phyloP scores from a whole-genome alignment of 2,113 vertebrate species.

The Podiceps cristatus region DNA sequence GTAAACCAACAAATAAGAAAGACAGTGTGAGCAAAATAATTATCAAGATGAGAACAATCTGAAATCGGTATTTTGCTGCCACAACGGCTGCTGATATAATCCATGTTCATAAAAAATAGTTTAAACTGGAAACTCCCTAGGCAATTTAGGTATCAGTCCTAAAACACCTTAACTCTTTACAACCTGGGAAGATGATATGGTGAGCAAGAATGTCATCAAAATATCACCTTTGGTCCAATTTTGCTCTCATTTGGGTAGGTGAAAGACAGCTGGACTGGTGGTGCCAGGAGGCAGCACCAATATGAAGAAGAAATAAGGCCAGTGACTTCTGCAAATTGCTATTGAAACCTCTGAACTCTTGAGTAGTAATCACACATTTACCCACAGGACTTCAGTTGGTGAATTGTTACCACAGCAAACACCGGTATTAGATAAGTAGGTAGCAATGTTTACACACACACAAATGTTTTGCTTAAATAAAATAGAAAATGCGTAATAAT shows the following conservation, averaged over 20 bases:
- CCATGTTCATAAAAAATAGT: neutral
- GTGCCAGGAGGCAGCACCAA: neutral
- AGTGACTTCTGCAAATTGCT: neutral
- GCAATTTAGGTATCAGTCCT: neutral
- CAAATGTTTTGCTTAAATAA: neutral
- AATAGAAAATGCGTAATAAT: neutral
- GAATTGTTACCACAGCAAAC: neutral
- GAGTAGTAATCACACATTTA: neutral
- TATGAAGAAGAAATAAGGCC: neutral
- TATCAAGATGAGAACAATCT: neutral
- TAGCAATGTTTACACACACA: neutral
- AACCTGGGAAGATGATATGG: neutral
- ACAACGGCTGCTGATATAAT: neutral
- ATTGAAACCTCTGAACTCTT: neutral
- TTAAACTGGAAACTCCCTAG: neutral
- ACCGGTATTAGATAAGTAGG: accelerated
- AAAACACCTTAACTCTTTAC: neutral
- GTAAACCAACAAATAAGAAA: neutral
- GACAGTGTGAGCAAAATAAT: neutral
- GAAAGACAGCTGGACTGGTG: neutral
- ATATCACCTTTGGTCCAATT: neutral
- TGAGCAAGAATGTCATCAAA: neutral
- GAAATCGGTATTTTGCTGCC: neutral
- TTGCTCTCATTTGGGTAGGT: neutral
- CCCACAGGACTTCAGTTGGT: neutral